These are phyloP conservation scores for Caenorhabditis sp. DNA, from an alignment of 2,888 invertebrate genomes.

Conservation along the genomic window DNA sequence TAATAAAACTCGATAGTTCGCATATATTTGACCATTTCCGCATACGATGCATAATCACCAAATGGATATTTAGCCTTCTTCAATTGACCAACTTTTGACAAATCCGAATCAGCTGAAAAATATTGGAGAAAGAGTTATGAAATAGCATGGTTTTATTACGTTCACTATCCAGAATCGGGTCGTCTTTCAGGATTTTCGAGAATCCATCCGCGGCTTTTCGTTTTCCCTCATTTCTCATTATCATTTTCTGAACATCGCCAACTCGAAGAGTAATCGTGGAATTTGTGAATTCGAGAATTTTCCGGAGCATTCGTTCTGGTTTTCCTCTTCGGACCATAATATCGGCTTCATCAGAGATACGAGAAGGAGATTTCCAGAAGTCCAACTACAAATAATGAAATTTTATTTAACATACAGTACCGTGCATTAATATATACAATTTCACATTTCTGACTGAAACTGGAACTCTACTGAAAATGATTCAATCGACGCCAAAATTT, in stretches of 20 bases:
- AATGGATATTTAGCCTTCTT: constrained; percentile 62
- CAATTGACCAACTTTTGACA: constrained; percentile 48
- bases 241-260: constrained; percentile 62
- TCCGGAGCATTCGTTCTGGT: constrained; percentile 25
- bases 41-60: constrained; percentile 66
- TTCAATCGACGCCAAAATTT: too few species aligned
- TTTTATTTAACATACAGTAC: too few species aligned
- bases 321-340: constrained; percentile 34
- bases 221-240: constrained; percentile 46
- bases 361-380: constrained; percentile 61
- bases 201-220: neutral
- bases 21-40: constrained; percentile 66
- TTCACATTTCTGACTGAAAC: too few species aligned
- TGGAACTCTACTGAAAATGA: too few species aligned
- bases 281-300: constrained; percentile 29
- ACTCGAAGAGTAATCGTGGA: constrained; percentile 55
- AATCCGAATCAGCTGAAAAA: constrained; percentile 48
- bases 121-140: neutral
- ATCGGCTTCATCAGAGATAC: constrained; percentile 50
- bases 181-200: constrained; percentile 47
- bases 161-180: constrained; percentile 58
- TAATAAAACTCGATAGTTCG: constrained; percentile 67
- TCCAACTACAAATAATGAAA: constrained; percentile 54
- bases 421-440: too few species aligned
- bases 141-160: constrained; percentile 18